Evolutionary conservation across 2,113 vertebrate species (phyloP), one percentile per base, ranked within the genome.

Genomic region (Pycnonotus jocosus): DNA sequence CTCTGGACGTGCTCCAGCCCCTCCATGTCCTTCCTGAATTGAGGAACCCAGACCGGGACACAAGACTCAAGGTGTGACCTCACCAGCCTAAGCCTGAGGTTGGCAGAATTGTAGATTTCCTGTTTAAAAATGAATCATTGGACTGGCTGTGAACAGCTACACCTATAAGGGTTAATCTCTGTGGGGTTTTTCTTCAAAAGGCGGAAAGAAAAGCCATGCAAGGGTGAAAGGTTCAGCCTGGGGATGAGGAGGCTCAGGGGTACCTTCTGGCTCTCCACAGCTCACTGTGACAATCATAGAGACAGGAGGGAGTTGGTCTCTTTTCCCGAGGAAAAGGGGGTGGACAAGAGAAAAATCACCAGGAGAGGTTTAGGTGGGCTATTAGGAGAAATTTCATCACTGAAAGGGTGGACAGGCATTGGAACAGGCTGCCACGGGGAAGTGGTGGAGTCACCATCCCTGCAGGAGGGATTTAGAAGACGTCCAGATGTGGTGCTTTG

Each of bases 21-120:
- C 60, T 28, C 33, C 1, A 1, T 4, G 19, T 16, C 58, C 37
- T 23, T 57, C 35, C 31, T 16, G 12, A 56, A 25, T 10, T 0
- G 0, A 7, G 42, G 11, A 48, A 17, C 47, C 30, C 76, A 31
- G 21, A 37, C 3, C 25, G 8, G 48, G 42, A 31, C 20, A 31
- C 21, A 22, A 13, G 40, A 40, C 17, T 48, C 16, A 2, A 15
- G 13, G 40, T 3, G 30, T 47, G n/a, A 30, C 35, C 21, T 57
- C 42, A 22, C 21, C 66, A 38, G 47, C 13, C n/a, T 4, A 6
- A 47, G 72, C 50, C 19, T 19, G 7, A 10, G 8, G 9, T 0
- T 30, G 31, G 14, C 4, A 28, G 11, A 20, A 1, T n/a, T 27
- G 22, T 2, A 4, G 8, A 20, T 31, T 65, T 24, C 47, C 10